Percentiles rank a stretch among this genome's conserved stretches.
phyloP scores from a whole-genome alignment of 53 echinoderm and acorn worm genomes.

The Glandiceps talaboti region DNA sequence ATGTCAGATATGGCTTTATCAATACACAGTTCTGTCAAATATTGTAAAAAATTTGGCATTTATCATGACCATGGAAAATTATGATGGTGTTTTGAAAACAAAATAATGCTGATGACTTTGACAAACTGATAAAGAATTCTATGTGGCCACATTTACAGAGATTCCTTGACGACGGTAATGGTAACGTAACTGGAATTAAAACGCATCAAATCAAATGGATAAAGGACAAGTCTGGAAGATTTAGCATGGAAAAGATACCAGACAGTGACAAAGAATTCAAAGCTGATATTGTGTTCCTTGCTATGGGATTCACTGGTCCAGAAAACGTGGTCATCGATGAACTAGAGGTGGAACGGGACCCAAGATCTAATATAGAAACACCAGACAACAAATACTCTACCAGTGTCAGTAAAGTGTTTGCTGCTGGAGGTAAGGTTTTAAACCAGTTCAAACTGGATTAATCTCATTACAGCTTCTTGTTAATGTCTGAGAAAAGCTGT shows the following conservation, averaged over 20 bases:
- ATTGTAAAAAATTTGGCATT: too few species aligned
- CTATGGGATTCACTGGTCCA: slow-evolving; percentile 99
- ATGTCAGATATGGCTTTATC: too few species aligned
- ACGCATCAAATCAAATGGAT: slow-evolving; percentile 75
- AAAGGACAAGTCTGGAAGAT: slow-evolving; percentile 55
- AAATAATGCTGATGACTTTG: too few species aligned
- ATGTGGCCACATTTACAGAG: slow-evolving; percentile 36
- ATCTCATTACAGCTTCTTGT: too few species aligned
- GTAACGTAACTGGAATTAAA: slow-evolving; percentile 76
- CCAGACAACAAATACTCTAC: slow-evolving; percentile 69
- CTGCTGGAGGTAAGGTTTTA: slow-evolving; percentile 75
- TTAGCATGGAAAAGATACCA: slow-evolving; percentile 72
- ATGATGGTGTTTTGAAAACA: too few species aligned
- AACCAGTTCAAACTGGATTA: too few species aligned
- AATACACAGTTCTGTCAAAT: too few species aligned
- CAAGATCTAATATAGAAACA: slow-evolving; percentile 77
- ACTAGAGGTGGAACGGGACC: slow-evolving; percentile 69
- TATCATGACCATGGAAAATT: too few species aligned
- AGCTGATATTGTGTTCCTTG: slow-evolving; percentile 87
- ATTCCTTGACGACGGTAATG: slow-evolving; percentile 76
- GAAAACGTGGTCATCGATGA: slow-evolving; percentile 61
- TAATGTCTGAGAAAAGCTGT: too few species aligned
- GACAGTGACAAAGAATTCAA: slow-evolving; percentile 71
- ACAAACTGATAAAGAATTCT: too few species aligned
- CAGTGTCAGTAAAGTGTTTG: slow-evolving; percentile 63